A percentile compares a stretch with the other conserved stretches of the same genome.
These are phyloP conservation scores for Choristoneura fumiferana DNA, from an alignment of 1,140 invertebrate genomes.

Conservation along the genomic window DNA sequence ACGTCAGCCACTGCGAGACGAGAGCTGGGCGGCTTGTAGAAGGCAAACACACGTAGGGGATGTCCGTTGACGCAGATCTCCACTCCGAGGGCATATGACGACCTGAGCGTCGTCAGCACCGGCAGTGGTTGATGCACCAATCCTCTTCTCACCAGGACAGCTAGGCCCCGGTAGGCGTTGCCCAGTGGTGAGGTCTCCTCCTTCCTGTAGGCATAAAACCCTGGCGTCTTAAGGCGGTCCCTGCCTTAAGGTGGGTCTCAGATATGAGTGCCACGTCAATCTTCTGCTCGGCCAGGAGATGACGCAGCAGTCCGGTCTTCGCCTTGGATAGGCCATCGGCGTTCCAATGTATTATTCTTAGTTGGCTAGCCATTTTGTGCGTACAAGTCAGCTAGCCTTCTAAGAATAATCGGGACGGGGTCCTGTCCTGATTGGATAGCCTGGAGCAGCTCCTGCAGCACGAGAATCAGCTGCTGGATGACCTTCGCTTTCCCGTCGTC, in stretches of 20 bases:
- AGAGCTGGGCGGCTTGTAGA: too few relatives aligned
- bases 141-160: slow-evolving; percentile 16
- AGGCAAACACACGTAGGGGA: too few relatives aligned
- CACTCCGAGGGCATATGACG: background rate
- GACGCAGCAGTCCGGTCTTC: background rate
- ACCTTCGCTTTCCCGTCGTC: background rate
- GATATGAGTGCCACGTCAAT: slow-evolving; percentile 21
- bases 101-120: background rate
- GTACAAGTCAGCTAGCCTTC: background rate
- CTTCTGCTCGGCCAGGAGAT: slow-evolving; percentile 8
- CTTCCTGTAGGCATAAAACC: slow-evolving; percentile 21
- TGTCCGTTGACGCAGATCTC: too few relatives aligned
- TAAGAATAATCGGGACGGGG: background rate
- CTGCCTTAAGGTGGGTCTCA: too few relatives aligned
- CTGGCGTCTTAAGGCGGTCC: background rate
- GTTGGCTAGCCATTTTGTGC: background rate
- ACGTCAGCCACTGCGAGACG: too few relatives aligned
- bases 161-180: background rate
- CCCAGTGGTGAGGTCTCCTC: slow-evolving; percentile 14
- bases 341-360: slow-evolving; percentile 19
- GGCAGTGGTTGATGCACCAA: slow-evolving; percentile 14
- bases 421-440: background rate
- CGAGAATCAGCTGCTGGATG: background rate
- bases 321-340: background rate
- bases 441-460: background rate